Percentiles rank a stretch among this genome's conserved stretches.
These are phyloP conservation scores for Limnodromus scolopaceus DNA, from an alignment of 2,797 vertebrate genomes.

Conservation along the genomic window DNA sequence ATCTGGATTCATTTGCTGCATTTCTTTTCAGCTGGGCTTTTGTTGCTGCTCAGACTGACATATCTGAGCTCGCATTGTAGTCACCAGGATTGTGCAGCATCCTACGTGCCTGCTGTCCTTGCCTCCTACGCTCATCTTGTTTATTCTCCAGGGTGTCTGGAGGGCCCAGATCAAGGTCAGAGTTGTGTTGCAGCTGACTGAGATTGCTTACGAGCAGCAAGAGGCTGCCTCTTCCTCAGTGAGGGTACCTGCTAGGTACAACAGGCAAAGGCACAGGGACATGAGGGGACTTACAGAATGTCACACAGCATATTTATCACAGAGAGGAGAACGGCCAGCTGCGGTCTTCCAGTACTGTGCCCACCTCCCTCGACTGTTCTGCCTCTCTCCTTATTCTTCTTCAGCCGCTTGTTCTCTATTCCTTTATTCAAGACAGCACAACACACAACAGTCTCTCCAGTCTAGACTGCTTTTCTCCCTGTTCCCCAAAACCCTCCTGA, in stretches of 20 bases:
- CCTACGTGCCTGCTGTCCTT: not conserved
- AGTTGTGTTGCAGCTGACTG: not conserved
- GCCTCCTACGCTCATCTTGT: not conserved
- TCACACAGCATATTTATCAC: not conserved
- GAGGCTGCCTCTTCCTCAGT: not conserved
- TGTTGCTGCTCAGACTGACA: constrained; percentile 22
- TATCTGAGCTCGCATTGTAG: not conserved
- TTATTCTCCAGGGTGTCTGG: not conserved
- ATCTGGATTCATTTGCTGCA: constrained; percentile 30
- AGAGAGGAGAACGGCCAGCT: not conserved
- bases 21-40: constrained; percentile 53
- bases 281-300: accelerated
- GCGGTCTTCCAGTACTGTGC: not conserved
- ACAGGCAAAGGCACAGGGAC: not conserved
- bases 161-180: not conserved
- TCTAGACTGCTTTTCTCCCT: not conserved
- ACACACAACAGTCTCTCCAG: not conserved
- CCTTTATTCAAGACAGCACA: not conserved
- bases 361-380: not conserved
- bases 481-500: not conserved
- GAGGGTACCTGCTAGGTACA: not conserved
- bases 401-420: not conserved
- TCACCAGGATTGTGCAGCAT: not conserved
- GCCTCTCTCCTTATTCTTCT: not conserved
- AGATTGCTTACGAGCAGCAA: not conserved